Conservation (phyloP, 1,140 invertebrate species). For the Drosophila auraria region DNA sequence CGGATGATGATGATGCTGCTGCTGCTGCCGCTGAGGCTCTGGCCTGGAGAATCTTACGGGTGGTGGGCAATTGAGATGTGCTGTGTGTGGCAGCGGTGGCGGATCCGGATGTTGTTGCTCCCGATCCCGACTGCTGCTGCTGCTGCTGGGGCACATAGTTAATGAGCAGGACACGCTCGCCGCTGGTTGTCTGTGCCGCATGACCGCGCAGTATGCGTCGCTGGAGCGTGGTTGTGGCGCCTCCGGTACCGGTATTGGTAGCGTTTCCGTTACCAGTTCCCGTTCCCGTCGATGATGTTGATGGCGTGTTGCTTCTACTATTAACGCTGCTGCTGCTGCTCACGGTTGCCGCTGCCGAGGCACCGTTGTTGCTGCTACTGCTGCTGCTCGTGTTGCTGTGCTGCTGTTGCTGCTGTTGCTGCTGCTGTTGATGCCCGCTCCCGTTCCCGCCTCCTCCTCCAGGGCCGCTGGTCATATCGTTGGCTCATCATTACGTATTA, state of each 20-base stretch:
- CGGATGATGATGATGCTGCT: constrained; percentile 32
- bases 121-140: constrained; percentile 17
- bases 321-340: constrained; percentile 41
- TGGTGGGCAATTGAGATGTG: constrained; percentile 74
- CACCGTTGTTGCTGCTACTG: constrained; percentile 51
- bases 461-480: constrained; percentile 85
- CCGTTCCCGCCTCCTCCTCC: constrained; percentile 72
- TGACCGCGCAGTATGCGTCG: constrained; percentile 77
- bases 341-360: constrained; percentile 41
- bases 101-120: constrained; percentile 43
- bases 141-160: constrained; percentile 77
- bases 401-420: constrained; percentile 31
- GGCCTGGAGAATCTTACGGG: constrained; percentile 81
- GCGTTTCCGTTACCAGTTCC: constrained; percentile 11
- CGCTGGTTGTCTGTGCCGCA: constrained; percentile 78
- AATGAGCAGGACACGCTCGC: constrained; percentile 81
- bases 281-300: constrained; percentile 45
- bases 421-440: constrained; percentile 60
- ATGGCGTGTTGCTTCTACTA: constrained; percentile 53
- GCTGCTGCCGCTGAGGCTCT: constrained; percentile 68
- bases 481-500: constrained; percentile 85
- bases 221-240: constrained; percentile 52
- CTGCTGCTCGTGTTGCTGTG: constrained; percentile 32
- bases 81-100: constrained; percentile 33
- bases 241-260: neutral